Evolutionary conservation across 2,888 invertebrate species (phyloP).

Genomic region (Taphrorychus bicolor): DNA sequence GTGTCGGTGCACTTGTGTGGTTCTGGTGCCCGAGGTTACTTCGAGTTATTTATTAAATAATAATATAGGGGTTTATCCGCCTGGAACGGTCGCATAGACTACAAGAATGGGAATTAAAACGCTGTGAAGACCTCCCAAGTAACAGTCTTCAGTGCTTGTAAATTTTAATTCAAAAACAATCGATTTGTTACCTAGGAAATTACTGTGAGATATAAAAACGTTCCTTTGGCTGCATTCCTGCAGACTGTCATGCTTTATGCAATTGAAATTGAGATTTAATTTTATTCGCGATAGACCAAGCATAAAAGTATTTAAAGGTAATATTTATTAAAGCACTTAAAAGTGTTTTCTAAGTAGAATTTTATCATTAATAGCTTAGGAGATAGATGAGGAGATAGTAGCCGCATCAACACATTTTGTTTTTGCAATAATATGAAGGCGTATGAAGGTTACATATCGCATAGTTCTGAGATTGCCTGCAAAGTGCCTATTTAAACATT

Average conservation of each 20-base stretch:
- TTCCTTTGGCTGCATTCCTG: slow-evolving; percentile 26
- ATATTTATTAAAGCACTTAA: too few relatives aligned
- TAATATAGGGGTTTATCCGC: slow-evolving; percentile 18
- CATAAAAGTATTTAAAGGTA: too few relatives aligned
- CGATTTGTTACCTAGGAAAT: not conserved
- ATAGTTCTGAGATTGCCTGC: too few relatives aligned
- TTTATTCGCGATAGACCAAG: not conserved
- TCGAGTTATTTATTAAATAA: slow-evolving; percentile 26
- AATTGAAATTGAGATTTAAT: not conserved
- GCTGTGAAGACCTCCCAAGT: not conserved
- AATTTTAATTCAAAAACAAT: not conserved
- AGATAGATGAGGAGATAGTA: too few relatives aligned
- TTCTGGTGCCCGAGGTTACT: slow-evolving; percentile 13
- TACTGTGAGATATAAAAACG: too few relatives aligned
- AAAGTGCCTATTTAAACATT: too few relatives aligned
- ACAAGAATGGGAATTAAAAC: not conserved
- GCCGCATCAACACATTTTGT: too few relatives aligned
- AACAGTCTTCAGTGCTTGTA: not conserved
- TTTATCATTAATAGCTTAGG: too few relatives aligned
- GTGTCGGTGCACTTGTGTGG: slow-evolving; percentile 20
- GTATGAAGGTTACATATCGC: too few relatives aligned
- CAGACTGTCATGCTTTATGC: slow-evolving; percentile 22
- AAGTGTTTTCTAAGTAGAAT: too few relatives aligned
- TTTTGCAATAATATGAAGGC: too few relatives aligned
- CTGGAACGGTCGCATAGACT: not conserved